These are phyloP conservation scores for Puntigrus tetrazona DNA, from an alignment of 2,113 vertebrate genomes.

Conservation along the genomic window DNA sequence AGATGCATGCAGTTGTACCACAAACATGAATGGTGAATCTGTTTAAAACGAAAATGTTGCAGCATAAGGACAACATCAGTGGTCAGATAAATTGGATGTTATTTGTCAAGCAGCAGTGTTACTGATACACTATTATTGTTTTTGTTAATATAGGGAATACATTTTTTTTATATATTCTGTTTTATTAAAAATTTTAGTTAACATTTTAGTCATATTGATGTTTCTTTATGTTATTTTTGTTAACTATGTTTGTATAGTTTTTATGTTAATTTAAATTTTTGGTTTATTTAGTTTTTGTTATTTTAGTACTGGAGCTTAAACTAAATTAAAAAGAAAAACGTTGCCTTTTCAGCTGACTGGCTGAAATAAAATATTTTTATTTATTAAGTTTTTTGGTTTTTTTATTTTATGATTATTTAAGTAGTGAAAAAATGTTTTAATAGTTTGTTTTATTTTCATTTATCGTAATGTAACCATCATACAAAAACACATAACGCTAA, in stretches of 20 bases:
- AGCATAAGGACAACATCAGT: not conserved
- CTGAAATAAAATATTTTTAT: too few relatives aligned
- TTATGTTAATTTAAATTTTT: not conserved
- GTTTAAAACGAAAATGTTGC: not conserved
- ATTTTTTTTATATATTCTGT: not conserved
- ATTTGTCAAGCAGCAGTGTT: not conserved
- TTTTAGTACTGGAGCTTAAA: too few relatives aligned
- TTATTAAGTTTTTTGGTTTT: not conserved
- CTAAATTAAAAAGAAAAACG: not conserved
- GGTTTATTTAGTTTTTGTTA: too few relatives aligned
- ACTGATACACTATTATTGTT: not conserved
- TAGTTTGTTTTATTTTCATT: too few relatives aligned
- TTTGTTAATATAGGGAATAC: not conserved
- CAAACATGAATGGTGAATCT: not conserved
- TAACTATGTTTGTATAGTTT: too few relatives aligned
- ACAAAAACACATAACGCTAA: not conserved
- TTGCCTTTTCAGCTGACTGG: not conserved
- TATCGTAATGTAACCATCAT: too few relatives aligned
- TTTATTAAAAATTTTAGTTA: not conserved
- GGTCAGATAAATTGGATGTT: not conserved
- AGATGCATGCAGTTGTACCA: not conserved
- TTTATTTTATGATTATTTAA: not conserved
- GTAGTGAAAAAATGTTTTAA: too few relatives aligned
- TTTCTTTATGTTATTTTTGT: not conserved
- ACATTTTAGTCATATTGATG: not conserved